A percentile compares a stretch with the other conserved stretches of the same genome.
phyloP scores from a whole-genome alignment of 2,888 invertebrate genomes.

The Parnassius mnemosyne region DNA sequence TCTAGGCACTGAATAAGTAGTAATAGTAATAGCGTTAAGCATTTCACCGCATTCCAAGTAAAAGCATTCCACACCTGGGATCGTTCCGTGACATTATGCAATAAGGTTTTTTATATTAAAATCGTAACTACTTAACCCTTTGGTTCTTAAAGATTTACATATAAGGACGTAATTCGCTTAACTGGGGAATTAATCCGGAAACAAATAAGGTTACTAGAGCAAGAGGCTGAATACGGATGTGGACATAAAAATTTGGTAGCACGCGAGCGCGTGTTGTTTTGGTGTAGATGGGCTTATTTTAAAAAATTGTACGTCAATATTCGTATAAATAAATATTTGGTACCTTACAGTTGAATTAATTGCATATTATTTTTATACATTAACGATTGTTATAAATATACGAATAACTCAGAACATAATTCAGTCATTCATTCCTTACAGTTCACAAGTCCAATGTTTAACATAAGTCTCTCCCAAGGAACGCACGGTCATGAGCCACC shows the following conservation, averaged over 20 bases:
- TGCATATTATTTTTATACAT: no score
- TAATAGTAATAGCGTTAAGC: constrained; percentile 63
- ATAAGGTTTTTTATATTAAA: constrained; percentile 53
- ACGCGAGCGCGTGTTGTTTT: constrained; percentile 58
- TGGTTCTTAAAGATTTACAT: constrained; percentile 30
- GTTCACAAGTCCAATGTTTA: no score
- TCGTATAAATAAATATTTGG: constrained; percentile 4
- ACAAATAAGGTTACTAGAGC: constrained; percentile 68
- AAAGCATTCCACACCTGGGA: constrained; percentile 74
- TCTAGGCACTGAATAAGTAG: constrained; percentile 27
- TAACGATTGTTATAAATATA: no score
- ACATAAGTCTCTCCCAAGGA: no score
- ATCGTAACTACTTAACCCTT: constrained; percentile 33
- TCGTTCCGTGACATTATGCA: constrained; percentile 70
- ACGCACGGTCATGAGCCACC: no score
- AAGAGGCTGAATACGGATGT: constrained; percentile 66
- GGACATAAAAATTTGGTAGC: constrained; percentile 57
- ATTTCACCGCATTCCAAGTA: constrained; percentile 63
- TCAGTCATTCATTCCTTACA: no score
- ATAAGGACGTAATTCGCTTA: constrained; percentile 36
- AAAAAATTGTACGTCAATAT: constrained; percentile 23
- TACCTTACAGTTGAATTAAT: no score
- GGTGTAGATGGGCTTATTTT: constrained; percentile 23
- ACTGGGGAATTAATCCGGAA: constrained; percentile 25
- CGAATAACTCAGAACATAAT: no score